Evolutionary conservation across 2,888 invertebrate genomes (phyloP).

Genomic region (Thalpophila matura): DNA sequence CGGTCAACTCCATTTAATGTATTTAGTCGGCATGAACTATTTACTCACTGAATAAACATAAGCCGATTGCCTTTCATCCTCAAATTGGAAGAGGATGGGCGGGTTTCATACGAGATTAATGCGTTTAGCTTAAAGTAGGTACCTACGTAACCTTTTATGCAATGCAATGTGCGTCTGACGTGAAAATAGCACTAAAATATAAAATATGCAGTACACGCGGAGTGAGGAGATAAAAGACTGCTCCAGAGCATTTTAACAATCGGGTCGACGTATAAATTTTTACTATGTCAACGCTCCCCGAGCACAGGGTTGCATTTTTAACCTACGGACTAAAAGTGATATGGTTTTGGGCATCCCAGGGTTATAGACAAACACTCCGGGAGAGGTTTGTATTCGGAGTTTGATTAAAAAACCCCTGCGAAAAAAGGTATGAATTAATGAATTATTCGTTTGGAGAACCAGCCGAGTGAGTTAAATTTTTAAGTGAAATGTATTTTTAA

Average conservation of each 20-base stretch:
- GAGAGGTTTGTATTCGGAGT: background rate
- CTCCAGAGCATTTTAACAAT: conserved; percentile 66
- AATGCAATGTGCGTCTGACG: conserved; percentile 24
- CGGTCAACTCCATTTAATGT: conserved; percentile 25
- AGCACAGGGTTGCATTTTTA: conserved; percentile 65
- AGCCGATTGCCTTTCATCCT: conserved; percentile 24
- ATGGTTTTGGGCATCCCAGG: conserved; percentile 44
- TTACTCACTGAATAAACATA: conserved; percentile 23
- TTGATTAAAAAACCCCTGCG: conserved; percentile 39
- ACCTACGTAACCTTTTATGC: conserved; percentile 22
- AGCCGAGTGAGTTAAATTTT: conserved; percentile 25
- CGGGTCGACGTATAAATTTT: conserved; percentile 73
- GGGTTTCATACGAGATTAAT: conserved; percentile 6
- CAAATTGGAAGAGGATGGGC: background rate
- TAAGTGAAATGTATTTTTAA: background rate
- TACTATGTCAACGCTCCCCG: conserved; percentile 59
- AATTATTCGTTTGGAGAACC: conserved; percentile 34
- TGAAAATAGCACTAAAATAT: conserved; percentile 37
- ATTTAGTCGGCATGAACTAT: conserved; percentile 24
- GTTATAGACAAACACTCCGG: background rate
- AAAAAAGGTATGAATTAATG: conserved; percentile 20
- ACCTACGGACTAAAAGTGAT: conserved; percentile 54
- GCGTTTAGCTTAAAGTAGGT: conserved; percentile 17
- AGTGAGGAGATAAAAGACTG: conserved; percentile 49
- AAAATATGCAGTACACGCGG: conserved; percentile 50